Conservation (phyloP, 2,113 vertebrate species). For the Ctenomys sociabilis region DNA sequence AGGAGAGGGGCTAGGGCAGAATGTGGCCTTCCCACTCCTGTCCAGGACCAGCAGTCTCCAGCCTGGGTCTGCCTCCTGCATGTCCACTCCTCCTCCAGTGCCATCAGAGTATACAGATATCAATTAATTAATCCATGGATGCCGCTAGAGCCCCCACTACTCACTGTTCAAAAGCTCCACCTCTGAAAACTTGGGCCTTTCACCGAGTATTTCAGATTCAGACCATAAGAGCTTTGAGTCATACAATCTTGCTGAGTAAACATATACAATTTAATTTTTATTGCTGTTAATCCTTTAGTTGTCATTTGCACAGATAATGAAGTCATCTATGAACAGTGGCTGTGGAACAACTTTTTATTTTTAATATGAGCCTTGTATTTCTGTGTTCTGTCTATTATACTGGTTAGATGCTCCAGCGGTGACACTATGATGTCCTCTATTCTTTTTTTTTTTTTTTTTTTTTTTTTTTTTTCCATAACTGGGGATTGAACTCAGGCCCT, state of each 20-base stretch:
- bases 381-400: background rate
- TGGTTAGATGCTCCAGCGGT: background rate
- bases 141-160: background rate
- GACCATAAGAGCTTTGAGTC: background rate
- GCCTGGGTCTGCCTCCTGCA: background rate
- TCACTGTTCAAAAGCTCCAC: background rate
- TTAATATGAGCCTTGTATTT: background rate
- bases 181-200: background rate
- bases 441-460: too few species aligned
- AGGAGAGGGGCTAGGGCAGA: background rate
- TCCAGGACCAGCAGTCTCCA: background rate
- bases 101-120: background rate
- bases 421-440: background rate
- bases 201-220: background rate
- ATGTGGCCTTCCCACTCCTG: background rate
- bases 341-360: background rate
- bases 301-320: background rate
- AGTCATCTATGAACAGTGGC: background rate
- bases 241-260: background rate
- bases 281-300: background rate
- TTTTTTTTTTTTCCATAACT: too few species aligned
- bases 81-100: background rate
- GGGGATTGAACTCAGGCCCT: too few species aligned
- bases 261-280: background rate
- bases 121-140: background rate